A percentile compares a stretch with the other conserved stretches of the same genome.
These are phyloP conservation scores for Desoria tigrina DNA, from an alignment of 2,888 invertebrate genomes.

Conservation along the genomic window DNA sequence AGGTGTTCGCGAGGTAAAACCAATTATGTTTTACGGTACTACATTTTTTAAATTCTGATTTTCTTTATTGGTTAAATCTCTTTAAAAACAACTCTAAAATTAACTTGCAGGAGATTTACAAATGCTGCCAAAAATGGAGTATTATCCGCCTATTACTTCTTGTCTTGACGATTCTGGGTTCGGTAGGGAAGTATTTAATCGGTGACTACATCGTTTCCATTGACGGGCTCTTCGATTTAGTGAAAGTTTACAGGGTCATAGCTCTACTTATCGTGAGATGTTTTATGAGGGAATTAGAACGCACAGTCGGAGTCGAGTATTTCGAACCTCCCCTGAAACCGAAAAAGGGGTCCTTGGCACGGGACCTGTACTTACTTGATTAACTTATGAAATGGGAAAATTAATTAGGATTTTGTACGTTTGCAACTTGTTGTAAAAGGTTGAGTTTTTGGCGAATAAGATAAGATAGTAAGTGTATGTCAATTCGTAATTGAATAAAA, in stretches of 20 bases:
- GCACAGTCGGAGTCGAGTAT: constrained; percentile 11
- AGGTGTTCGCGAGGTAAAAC: constrained; percentile 12
- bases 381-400: too few relatives aligned
- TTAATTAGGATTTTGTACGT: too few relatives aligned
- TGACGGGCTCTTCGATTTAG: constrained; percentile 14
- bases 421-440: too few relatives aligned
- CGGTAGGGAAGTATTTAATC: not conserved
- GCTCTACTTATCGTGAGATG: not conserved
- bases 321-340: not conserved
- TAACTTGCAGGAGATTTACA: constrained; percentile 9
- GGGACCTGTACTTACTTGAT: not conserved
- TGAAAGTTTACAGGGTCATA: constrained; percentile 12
- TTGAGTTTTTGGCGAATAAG: too few relatives aligned
- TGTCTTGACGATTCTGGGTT: not conserved
- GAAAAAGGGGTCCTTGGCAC: constrained; percentile 13
- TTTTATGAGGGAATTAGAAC: constrained; percentile 13
- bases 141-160: constrained; percentile 6
- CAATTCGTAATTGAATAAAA: not conserved
- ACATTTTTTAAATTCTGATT: not conserved
- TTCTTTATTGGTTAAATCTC: too few relatives aligned
- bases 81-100: too few relatives aligned
- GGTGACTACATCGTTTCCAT: not conserved
- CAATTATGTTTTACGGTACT: too few relatives aligned
- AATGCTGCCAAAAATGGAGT: constrained; percentile 7
- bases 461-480: not conserved